Conservation (phyloP, 2,113 vertebrate genomes). For the Leptodactylus fuscus region DNA sequence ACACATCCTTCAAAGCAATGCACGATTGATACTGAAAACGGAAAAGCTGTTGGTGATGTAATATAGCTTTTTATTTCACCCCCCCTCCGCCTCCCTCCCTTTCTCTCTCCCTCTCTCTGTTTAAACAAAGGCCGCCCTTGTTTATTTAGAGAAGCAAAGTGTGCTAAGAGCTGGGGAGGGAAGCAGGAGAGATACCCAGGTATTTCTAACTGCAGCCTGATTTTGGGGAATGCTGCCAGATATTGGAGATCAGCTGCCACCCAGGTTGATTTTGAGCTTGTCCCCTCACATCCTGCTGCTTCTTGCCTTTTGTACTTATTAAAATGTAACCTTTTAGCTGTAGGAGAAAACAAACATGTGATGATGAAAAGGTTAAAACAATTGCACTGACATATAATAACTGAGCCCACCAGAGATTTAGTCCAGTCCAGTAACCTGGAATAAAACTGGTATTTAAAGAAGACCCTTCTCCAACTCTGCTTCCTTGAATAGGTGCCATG, state of each 20-base stretch:
- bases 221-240: constrained; percentile 56
- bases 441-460: too few relatives aligned
- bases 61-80: constrained; percentile 59
- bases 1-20: constrained; percentile 54
- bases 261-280: constrained; percentile 44
- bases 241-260: constrained; percentile 45
- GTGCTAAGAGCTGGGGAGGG: constrained; percentile 58
- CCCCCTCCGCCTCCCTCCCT: constrained; percentile 35
- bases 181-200: constrained; percentile 53
- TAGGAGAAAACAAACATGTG: not conserved
- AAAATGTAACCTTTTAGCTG: constrained; percentile 13
- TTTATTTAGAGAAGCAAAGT: constrained; percentile 62
- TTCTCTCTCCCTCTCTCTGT: constrained; percentile 67
- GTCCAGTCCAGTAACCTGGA: too few relatives aligned
- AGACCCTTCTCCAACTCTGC: too few relatives aligned
- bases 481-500: too few relatives aligned
- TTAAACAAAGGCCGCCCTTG: constrained; percentile 59
- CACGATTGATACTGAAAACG: constrained; percentile 57
- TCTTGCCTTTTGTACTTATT: constrained; percentile 21
- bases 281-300: constrained; percentile 19
- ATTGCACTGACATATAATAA: not conserved
- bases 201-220: constrained; percentile 53
- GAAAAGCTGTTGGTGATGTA: constrained; percentile 61
- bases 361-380: not conserved
- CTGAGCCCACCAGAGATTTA: not conserved